These are phyloP conservation scores for Pasiphila rectangulata DNA, from an alignment of 2,888 invertebrate species.

Conservation along the genomic window DNA sequence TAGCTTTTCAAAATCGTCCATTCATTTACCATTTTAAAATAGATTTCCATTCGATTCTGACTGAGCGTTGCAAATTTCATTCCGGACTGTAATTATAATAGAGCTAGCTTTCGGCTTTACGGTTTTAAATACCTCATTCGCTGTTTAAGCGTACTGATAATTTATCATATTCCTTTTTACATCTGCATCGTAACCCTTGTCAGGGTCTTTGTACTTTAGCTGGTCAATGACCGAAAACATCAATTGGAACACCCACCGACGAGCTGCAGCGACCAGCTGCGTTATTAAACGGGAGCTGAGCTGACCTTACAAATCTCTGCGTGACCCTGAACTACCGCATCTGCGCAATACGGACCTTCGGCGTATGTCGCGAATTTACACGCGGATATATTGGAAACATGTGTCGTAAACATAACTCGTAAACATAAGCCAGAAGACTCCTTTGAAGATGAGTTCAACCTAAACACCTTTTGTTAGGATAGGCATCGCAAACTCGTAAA, in stretches of 20 bases:
- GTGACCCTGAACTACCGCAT: slow-evolving; percentile 37
- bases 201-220: background rate
- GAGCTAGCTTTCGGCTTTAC: background rate
- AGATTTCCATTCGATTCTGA: background rate
- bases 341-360: slow-evolving; percentile 53
- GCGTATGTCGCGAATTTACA: slow-evolving; percentile 32
- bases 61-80: background rate
- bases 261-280: background rate
- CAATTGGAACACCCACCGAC: background rate
- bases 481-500: background rate
- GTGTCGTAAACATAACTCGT: slow-evolving; percentile 32
- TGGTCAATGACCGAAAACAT: background rate
- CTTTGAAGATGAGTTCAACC: slow-evolving; percentile 14
- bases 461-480: background rate
- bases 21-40: background rate
- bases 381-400: slow-evolving; percentile 21
- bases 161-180: background rate
- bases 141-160: background rate
- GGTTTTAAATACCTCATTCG: background rate
- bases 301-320: slow-evolving; percentile 6
- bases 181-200: background rate
- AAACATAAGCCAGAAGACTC: slow-evolving; percentile 10
- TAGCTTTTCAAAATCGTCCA: slow-evolving; percentile 2
- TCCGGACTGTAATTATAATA: too few species aligned
- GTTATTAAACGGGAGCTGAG: background rate